A percentile compares a stretch with the other conserved stretches of the same genome.
Conservation (phyloP, 2,113 vertebrate genomes). For the Lynx canadensis region DNA sequence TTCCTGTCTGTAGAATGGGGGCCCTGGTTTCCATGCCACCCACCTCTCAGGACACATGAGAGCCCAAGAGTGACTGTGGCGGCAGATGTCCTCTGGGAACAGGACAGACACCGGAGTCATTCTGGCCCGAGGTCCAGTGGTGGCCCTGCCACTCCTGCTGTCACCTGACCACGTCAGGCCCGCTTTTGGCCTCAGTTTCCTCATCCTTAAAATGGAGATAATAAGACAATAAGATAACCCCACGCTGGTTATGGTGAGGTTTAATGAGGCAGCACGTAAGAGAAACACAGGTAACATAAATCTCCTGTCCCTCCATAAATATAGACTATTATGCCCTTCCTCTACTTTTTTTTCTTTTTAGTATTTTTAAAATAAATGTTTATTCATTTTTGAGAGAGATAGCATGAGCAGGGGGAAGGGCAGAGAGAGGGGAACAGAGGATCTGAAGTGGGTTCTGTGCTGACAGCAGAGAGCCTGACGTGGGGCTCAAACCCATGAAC, state of each 20-base stretch:
- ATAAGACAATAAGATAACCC: neutral
- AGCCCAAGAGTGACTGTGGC: neutral
- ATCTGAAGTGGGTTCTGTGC: no score
- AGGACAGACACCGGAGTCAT: neutral
- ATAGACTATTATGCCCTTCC: neutral
- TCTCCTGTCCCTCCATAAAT: no score
- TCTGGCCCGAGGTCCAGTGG: neutral
- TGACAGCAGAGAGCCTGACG: no score
- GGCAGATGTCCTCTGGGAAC: neutral
- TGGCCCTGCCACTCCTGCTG: neutral
- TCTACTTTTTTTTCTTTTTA: neutral
- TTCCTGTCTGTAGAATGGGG: neutral
- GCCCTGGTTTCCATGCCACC: rapidly evolving
- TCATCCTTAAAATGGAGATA: rapidly evolving
- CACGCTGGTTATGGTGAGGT: neutral
- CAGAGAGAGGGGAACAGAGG: no score
- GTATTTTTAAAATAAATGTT: no score
- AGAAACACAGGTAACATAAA: neutral
- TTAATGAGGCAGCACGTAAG: neutral
- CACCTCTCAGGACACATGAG: rapidly evolving
- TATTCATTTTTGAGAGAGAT: no score
- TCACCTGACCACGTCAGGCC: neutral
- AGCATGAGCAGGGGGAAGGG: no score
- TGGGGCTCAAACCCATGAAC: no score
- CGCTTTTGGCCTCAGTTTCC: neutral